Evolutionary conservation across 1,140 invertebrate species (phyloP).

Genomic region (Paramacrobiotus metropolitanus): DNA sequence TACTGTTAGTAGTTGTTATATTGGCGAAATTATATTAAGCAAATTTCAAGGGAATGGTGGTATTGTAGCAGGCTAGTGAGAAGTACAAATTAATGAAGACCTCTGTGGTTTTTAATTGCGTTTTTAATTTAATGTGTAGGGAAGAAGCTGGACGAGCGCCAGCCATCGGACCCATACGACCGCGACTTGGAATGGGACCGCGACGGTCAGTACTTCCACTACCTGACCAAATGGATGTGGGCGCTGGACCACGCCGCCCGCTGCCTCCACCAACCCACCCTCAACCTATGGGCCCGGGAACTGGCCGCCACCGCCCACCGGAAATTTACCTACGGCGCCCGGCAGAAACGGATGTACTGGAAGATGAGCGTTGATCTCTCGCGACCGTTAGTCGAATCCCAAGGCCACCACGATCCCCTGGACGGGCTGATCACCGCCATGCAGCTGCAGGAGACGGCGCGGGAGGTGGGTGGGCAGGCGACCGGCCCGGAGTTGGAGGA

Average conservation of each 20-base stretch:
- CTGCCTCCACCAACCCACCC: slow-evolving; percentile 4
- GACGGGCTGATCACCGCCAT: not conserved
- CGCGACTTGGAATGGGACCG: not conserved
- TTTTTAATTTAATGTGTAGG: no score
- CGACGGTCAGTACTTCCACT: slow-evolving; percentile 12
- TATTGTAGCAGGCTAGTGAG: no score
- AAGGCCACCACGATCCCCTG: not conserved
- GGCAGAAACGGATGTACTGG: slow-evolving; percentile 9
- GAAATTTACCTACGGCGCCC: slow-evolving; percentile 5
- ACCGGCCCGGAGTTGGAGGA: not conserved
- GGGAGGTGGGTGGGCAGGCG: not conserved
- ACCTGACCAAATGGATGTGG: slow-evolving; percentile 12
- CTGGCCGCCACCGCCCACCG: slow-evolving; percentile 8
- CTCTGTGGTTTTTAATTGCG: no score
- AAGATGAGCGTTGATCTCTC: slow-evolving; percentile 11
- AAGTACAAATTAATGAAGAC: no score
- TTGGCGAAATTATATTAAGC: no score
- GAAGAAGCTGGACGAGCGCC: not conserved
- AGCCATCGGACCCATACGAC: not conserved
- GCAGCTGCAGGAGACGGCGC: not conserved
- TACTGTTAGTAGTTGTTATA: no score
- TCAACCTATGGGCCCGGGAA: slow-evolving; percentile 8
- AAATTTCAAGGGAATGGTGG: no score
- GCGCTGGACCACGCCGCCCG: slow-evolving; percentile 8
- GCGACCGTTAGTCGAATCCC: not conserved